Evolutionary conservation across 2,888 invertebrate genomes (phyloP).

Genomic region (Elaeidobius kamerunicus): DNA sequence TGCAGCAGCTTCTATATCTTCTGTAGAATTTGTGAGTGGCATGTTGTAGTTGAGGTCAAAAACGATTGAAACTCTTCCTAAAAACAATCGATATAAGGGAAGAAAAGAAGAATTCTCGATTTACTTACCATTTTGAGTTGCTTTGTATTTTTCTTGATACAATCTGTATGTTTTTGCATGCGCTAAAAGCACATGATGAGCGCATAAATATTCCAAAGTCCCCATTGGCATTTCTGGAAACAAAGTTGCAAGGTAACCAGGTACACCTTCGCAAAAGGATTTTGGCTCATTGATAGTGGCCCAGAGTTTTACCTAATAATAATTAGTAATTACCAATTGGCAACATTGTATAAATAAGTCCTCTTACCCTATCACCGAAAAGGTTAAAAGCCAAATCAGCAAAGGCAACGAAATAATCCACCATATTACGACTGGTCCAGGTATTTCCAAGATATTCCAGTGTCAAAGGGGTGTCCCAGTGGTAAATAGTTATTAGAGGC

Average conservation of each 20-base stretch:
- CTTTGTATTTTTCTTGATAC: slow-evolving; percentile 53
- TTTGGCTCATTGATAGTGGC: slow-evolving; percentile 46
- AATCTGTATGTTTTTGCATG: slow-evolving; percentile 62
- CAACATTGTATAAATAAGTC: background rate
- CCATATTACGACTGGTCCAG: slow-evolving; percentile 54
- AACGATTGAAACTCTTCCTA: slow-evolving; percentile 47
- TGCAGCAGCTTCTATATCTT: slow-evolving; percentile 60
- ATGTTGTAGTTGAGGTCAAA: slow-evolving; percentile 61
- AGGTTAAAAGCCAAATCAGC: slow-evolving; percentile 48
- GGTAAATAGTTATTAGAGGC: slow-evolving; percentile 55
- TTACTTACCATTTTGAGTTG: slow-evolving; percentile 37
- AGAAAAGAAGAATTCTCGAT: too few species aligned
- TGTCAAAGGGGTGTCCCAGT: slow-evolving; percentile 56
- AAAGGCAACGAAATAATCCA: slow-evolving; percentile 55
- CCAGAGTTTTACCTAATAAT: slow-evolving; percentile 49
- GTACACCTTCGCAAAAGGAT: background rate
- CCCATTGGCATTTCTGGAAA: slow-evolving; percentile 16
- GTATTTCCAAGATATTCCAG: slow-evolving; percentile 45
- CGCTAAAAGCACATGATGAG: slow-evolving; percentile 60
- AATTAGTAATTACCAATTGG: too few species aligned
- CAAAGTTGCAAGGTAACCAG: slow-evolving; percentile 26
- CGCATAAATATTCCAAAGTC: slow-evolving; percentile 45
- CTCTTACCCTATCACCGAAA: slow-evolving; percentile 37
- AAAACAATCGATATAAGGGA: too few species aligned
- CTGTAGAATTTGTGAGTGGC: slow-evolving; percentile 54